Evolutionary conservation across 64 coral and sea anemone genomes (phyloP), one percentile per base, ranked within the genome.

Genomic region (Acropora yongei): DNA sequence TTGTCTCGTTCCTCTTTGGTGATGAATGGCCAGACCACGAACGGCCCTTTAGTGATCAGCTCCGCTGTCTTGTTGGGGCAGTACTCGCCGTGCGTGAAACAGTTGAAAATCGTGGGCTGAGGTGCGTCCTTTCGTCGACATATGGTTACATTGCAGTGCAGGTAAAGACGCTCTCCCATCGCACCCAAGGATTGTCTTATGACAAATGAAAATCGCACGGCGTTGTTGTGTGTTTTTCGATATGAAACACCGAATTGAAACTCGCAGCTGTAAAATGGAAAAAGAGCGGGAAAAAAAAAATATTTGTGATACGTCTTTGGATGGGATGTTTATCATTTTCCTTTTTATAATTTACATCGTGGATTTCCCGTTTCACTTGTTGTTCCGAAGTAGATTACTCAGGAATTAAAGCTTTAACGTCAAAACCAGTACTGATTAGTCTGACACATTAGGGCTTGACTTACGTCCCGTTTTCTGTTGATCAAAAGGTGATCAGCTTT

Each of bases 11-110:
- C 47, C 16, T 48, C 17, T 39, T 80, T 80, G 20, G 49, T n/a
- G 20, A 6, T 50, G 16, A 80, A 49, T 9, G 78, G 78, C 78
- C 78, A 80, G 18, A 80, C 78, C 48, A 80, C 49, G 20, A 80
- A 80, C 6, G 78, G 78, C 1, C 78, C 78, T n/a, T 39, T 51
- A 6, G 78, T 39, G 4, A 80, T 57, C n/a, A 30, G n/a, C 3
- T 39, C 20, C 7, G 30, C 19, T 55, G 30, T 18, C 12, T 9
- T 49, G 49, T 57, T 2, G 11, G 78, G 78, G 18, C 78, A 80
- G 78, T 57, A 55, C n/a, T 80, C 47, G 1, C 17, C 18, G 4
- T 80, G 78, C 8, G 78, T 80, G 1, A 4, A 20, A 48, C 78
- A 80, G 17, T 80, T 57, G n/a, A 80, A 80, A 49, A 55, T 19